phyloP scores from a whole-genome alignment of 1,140 invertebrate species.

The Cataglyphis hispanica region DNA sequence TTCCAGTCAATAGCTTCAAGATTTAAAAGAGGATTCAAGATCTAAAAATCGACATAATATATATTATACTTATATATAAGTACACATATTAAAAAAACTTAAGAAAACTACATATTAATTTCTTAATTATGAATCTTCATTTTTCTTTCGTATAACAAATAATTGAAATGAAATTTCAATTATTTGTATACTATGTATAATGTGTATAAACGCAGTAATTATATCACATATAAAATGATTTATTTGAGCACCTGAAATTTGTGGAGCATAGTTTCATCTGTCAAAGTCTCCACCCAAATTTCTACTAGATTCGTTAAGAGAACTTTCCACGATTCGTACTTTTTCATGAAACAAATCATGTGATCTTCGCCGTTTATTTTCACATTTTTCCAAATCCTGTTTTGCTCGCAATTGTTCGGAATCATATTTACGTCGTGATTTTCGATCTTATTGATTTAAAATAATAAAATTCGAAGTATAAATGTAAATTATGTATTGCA shows the following conservation, averaged over 20 bases:
- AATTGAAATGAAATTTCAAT: background rate
- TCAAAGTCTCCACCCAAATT: slow-evolving; percentile 78
- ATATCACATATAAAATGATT: slow-evolving; percentile 1
- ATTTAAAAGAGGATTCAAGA: slow-evolving; percentile 78
- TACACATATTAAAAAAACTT: background rate
- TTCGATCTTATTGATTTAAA: background rate
- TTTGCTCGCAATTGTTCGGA: slow-evolving; percentile 6
- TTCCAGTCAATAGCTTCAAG: slow-evolving; percentile 69
- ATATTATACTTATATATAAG: background rate
- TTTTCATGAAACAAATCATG: slow-evolving; percentile 70
- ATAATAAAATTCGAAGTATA: background rate
- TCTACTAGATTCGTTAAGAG: slow-evolving; percentile 77
- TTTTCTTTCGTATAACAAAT: background rate
- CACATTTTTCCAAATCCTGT: slow-evolving; percentile 62
- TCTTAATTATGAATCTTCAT: background rate
- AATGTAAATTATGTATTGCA: background rate
- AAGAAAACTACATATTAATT: background rate
- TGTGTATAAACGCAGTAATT: background rate
- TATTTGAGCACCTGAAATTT: slow-evolving; percentile 77
- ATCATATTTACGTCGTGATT: slow-evolving; percentile 1
- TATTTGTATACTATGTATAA: background rate
- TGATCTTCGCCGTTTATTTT: slow-evolving; percentile 70
- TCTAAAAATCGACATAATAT: slow-evolving; percentile 65
- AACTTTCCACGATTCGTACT: slow-evolving; percentile 71
- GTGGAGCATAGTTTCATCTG: slow-evolving; percentile 70